Percentiles rank a stretch among this genome's conserved stretches.
phyloP scores from a whole-genome alignment of 2,888 invertebrate genomes.

The Lutraria lutraria region DNA sequence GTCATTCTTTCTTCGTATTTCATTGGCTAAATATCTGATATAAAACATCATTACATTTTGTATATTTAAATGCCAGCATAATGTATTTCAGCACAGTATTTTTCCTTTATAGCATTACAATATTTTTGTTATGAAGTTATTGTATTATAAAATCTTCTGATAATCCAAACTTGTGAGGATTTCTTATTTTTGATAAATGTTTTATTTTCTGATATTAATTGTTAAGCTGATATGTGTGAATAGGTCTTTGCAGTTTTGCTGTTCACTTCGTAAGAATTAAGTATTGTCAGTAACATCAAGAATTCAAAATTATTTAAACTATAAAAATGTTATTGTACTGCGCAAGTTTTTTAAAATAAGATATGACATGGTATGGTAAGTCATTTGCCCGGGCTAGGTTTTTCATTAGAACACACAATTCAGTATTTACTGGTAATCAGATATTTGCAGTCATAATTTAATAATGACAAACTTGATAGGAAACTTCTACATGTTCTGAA shows the following conservation, averaged over 20 bases:
- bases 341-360: too few relatives aligned
- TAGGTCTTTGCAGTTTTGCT: background rate
- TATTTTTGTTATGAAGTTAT: background rate
- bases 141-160: background rate
- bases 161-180: constrained; percentile 13
- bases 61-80: constrained; percentile 5
- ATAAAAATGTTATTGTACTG: too few relatives aligned
- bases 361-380: too few relatives aligned
- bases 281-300: background rate
- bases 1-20: background rate
- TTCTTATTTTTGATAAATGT: background rate
- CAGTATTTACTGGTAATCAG: background rate
- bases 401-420: background rate
- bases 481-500: background rate
- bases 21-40: background rate
- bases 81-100: constrained; percentile 12
- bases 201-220: background rate
- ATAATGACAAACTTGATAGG: background rate
- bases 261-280: background rate
- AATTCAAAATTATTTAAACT: too few relatives aligned
- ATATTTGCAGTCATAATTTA: background rate
- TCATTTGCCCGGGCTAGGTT: too few relatives aligned
- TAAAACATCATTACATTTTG: background rate
- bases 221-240: background rate
- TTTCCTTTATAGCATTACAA: background rate